A percentile compares a stretch with the other conserved stretches of the same genome.
Conservation (phyloP, 2,888 invertebrate species). For the Cynaeus angustus region DNA sequence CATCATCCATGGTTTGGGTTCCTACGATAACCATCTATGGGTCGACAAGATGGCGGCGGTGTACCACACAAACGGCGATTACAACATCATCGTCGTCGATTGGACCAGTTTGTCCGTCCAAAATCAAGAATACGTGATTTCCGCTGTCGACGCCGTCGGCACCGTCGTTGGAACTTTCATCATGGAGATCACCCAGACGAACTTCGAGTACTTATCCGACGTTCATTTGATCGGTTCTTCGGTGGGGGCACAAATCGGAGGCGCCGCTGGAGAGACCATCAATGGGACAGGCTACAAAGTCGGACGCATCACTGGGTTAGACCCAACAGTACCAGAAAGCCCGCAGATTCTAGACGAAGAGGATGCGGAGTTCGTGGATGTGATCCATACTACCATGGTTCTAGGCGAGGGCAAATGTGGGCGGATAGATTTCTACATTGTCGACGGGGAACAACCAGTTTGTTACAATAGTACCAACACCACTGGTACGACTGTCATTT, state of each 20-base stretch:
- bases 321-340: constrained; percentile 10
- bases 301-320: constrained; percentile 28
- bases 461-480: constrained; percentile 14
- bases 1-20: constrained; percentile 24
- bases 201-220: constrained; percentile 14
- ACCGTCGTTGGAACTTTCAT: constrained; percentile 24
- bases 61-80: constrained; percentile 31
- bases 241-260: constrained; percentile 27
- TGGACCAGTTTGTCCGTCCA: constrained; percentile 21
- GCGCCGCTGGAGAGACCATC: constrained; percentile 19
- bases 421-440: constrained; percentile 26
- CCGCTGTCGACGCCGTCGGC: constrained; percentile 10
- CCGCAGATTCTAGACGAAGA: constrained; percentile 12
- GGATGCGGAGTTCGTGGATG: constrained; percentile 35
- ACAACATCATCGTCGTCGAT: constrained; percentile 25
- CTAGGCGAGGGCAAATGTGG: constrained; percentile 5
- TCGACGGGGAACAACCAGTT: background rate
- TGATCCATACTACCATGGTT: constrained; percentile 18
- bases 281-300: constrained; percentile 2
- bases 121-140: constrained; percentile 5
- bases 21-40: constrained; percentile 14
- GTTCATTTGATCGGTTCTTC: constrained; percentile 28
- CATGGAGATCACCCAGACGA: constrained; percentile 13
- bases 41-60: constrained; percentile 18
- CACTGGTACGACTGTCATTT: background rate